These are phyloP conservation scores for Halictus quadricinctus DNA, from an alignment of 2,888 invertebrate genomes.

Conservation along the genomic window DNA sequence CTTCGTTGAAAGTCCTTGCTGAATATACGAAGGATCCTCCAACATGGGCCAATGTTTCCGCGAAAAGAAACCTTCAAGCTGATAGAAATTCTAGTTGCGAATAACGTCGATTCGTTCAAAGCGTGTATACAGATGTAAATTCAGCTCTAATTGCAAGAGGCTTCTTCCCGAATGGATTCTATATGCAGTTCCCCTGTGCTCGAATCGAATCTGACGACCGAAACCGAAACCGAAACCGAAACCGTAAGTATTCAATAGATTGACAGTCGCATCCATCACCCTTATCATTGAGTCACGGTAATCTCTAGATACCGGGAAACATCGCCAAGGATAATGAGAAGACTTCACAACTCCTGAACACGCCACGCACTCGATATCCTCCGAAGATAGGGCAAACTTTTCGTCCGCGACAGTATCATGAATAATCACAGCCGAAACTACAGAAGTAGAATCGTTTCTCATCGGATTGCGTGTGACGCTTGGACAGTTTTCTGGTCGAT, in stretches of 20 bases:
- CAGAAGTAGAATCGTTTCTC: conserved; percentile 11
- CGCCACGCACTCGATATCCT: conserved; percentile 2
- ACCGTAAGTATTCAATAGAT: neutral
- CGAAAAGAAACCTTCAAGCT: no score
- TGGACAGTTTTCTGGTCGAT: neutral
- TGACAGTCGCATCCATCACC: neutral
- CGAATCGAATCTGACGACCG: neutral
- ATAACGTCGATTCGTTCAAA: no score
- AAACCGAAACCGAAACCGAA: no score
- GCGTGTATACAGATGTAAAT: neutral
- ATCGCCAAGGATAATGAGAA: conserved; percentile 54
- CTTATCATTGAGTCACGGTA: neutral
- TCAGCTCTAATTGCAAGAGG: neutral
- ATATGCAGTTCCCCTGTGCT: neutral
- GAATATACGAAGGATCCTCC: neutral
- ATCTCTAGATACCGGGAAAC: conserved; percentile 30
- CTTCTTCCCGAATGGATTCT: neutral
- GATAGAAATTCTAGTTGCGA: no score
- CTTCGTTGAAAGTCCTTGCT: no score
- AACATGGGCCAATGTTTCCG: no score
- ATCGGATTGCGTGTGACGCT: conserved; percentile 14
- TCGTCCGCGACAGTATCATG: conserved; percentile 15
- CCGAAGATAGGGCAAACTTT: conserved; percentile 12
- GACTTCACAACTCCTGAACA: conserved; percentile 23
- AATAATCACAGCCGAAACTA: conserved; percentile 29